These are phyloP conservation scores for Danio kyathit DNA, from an alignment of 2,797 vertebrate species.

Conservation along the genomic window DNA sequence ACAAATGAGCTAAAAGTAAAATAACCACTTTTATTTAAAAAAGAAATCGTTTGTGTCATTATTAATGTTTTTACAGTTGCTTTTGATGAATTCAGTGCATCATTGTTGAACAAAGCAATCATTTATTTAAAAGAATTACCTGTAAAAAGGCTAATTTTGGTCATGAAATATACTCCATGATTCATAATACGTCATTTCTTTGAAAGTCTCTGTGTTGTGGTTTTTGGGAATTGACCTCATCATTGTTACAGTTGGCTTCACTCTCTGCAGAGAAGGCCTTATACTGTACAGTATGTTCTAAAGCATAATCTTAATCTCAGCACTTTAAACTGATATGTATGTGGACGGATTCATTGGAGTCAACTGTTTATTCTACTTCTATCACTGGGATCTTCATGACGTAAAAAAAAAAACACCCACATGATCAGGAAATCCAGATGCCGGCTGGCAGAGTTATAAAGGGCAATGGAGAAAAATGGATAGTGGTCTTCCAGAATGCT, in stretches of 20 bases:
- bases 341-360: conserved; percentile 19
- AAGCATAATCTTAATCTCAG: background rate
- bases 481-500: background rate
- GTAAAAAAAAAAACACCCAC: conserved; percentile 22
- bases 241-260: conserved; percentile 38
- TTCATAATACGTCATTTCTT: background rate
- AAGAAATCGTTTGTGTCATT: no score
- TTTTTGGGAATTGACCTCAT: conserved; percentile 18
- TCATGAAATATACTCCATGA: conserved; percentile 1
- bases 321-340: conserved; percentile 22
- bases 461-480: conserved; percentile 18
- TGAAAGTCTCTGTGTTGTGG: background rate
- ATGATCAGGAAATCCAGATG: conserved; percentile 2
- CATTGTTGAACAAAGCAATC: no score
- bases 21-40: no score
- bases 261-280: background rate
- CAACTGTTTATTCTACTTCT: conserved; percentile 29
- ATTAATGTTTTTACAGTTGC: no score
- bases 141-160: background rate
- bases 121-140: no score
- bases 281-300: conserved; percentile 4
- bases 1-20: no score
- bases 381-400: conserved; percentile 31
- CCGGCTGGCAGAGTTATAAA: conserved; percentile 27
- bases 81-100: no score